phyloP scores from a whole-genome alignment of 92 coral and sea anemone genomes.

The Siderastrea siderea region DNA sequence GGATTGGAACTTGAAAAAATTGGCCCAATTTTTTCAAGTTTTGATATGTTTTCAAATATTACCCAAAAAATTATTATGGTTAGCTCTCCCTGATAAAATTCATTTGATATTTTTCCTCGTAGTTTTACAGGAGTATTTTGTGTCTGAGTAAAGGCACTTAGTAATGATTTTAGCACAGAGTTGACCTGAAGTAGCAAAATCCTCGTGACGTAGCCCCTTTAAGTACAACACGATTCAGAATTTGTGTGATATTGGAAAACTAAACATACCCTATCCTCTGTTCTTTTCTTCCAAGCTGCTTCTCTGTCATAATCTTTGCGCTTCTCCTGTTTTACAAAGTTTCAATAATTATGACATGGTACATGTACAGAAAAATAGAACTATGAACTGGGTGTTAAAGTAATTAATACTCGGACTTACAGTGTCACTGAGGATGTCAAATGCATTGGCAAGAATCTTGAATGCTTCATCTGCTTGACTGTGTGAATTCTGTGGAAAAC shows the following conservation, averaged over 20 bases:
- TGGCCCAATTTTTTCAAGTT: too few species aligned
- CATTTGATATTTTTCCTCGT: too few species aligned
- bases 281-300: slow-evolving; percentile 46
- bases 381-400: background rate
- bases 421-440: slow-evolving; percentile 84
- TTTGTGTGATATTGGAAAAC: background rate
- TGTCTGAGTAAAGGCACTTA: too few species aligned
- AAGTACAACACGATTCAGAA: too few species aligned
- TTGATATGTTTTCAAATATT: too few species aligned
- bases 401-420: slow-evolving; percentile 58
- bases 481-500: slow-evolving; percentile 72
- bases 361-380: background rate
- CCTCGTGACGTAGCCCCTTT: too few species aligned
- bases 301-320: slow-evolving; percentile 77
- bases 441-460: slow-evolving; percentile 88
- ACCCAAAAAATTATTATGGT: too few species aligned
- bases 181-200: too few species aligned
- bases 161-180: too few species aligned
- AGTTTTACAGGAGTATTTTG: too few species aligned
- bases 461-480: slow-evolving; percentile 87
- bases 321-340: slow-evolving; percentile 61
- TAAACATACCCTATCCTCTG: slow-evolving; percentile 21
- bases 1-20: too few species aligned
- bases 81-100: too few species aligned
- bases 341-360: background rate